A percentile compares a stretch with the other conserved stretches of the same genome.
phyloP scores from a whole-genome alignment of 2,888 invertebrate genomes.

The Xanthorhoe spadicearia region DNA sequence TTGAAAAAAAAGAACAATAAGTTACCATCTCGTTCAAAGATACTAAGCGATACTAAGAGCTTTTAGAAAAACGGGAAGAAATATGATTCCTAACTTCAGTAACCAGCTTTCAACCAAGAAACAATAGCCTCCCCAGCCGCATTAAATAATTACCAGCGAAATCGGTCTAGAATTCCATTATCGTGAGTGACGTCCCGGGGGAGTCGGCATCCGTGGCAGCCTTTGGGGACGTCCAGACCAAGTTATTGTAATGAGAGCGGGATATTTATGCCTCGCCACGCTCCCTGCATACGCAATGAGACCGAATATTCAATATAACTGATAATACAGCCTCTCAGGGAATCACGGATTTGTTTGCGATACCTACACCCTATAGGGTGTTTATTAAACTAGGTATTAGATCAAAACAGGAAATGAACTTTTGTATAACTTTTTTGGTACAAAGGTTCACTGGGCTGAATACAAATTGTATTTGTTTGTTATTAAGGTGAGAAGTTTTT shows the following conservation, averaged over 20 bases:
- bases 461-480: no score
- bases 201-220: constrained; percentile 69
- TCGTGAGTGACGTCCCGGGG: constrained; percentile 74
- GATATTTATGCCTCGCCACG: constrained; percentile 81
- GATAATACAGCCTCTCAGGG: constrained; percentile 30
- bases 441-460: no score
- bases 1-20: no score
- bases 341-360: constrained; percentile 25
- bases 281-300: constrained; percentile 78
- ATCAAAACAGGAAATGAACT: background rate
- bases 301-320: constrained; percentile 47
- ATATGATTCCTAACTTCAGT: background rate
- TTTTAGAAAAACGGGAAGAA: background rate
- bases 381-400: background rate
- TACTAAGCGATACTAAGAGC: no score
- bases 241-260: constrained; percentile 81
- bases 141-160: constrained; percentile 65
- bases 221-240: constrained; percentile 71
- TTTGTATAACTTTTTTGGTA: no score
- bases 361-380: constrained; percentile 12
- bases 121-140: constrained; percentile 39
- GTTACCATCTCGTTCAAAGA: no score
- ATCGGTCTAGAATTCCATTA: constrained; percentile 77
- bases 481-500: no score
- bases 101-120: constrained; percentile 23